phyloP scores from a whole-genome alignment of 1,140 invertebrate genomes.

The Teleopsis dalmanni region DNA sequence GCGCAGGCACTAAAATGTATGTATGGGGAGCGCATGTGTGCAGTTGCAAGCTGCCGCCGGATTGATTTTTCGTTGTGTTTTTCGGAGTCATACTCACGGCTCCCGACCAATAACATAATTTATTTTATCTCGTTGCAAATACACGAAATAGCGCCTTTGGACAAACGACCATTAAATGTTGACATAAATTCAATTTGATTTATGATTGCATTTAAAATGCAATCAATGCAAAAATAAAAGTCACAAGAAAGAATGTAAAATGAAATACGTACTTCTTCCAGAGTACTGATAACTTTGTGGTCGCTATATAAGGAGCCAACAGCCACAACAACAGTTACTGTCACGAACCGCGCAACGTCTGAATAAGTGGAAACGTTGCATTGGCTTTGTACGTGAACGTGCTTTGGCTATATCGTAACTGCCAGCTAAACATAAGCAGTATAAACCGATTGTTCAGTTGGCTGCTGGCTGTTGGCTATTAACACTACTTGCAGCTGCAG shows the following conservation, averaged over 20 bases:
- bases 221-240: conserved; percentile 17
- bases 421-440: neutral
- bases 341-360: conserved; percentile 5
- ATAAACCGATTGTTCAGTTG: too few relatives aligned
- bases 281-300: neutral
- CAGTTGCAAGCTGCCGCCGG: too few relatives aligned
- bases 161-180: conserved; percentile 21
- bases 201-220: conserved; percentile 21
- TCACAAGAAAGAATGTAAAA: conserved; percentile 6
- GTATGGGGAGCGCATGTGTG: too few relatives aligned
- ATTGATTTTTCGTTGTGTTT: too few relatives aligned
- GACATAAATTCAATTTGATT: conserved; percentile 22
- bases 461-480: too few relatives aligned
- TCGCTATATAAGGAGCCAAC: neutral
- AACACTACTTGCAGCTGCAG: too few relatives aligned
- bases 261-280: neutral
- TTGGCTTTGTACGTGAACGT: conserved; percentile 1
- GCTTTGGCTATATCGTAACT: neutral
- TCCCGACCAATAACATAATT: too few relatives aligned
- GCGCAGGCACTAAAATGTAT: too few relatives aligned
- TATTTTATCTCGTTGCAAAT: too few relatives aligned
- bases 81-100: too few relatives aligned
- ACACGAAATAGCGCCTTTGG: conserved; percentile 17
- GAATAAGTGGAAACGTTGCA: conserved; percentile 9
- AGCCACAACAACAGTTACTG: neutral